phyloP scores from a whole-genome alignment of 2,113 vertebrate species.

The Pholis gunnellus region DNA sequence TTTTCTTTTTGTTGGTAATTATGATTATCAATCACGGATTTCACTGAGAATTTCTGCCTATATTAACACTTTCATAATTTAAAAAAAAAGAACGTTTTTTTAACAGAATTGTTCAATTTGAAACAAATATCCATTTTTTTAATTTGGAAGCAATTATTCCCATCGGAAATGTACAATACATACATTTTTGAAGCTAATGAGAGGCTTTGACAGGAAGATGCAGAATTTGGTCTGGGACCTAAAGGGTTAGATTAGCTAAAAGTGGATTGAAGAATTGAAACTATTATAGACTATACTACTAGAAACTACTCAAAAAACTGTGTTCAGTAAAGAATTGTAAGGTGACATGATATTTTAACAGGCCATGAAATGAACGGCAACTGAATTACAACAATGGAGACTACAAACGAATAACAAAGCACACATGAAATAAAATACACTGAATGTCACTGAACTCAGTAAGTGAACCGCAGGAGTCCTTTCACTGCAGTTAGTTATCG shows the following conservation, averaged over 20 bases:
- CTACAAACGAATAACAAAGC: not conserved
- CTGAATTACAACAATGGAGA: too few species aligned
- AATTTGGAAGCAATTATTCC: not conserved
- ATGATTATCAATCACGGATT: not conserved
- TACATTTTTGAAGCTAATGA: not conserved
- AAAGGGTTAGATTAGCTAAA: not conserved
- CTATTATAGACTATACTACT: too few species aligned
- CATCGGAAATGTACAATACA: not conserved
- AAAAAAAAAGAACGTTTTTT: not conserved
- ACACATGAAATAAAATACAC: not conserved
- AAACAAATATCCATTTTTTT: not conserved
- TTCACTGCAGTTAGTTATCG: constrained; percentile 30
- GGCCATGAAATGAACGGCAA: not conserved
- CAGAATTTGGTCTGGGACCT: not conserved
- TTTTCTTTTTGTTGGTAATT: not conserved
- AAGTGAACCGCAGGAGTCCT: constrained; percentile 16
- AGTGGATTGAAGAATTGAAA: not conserved
- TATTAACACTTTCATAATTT: not conserved
- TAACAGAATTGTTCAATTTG: not conserved
- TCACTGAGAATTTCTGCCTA: not conserved
- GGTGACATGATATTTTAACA: not conserved
- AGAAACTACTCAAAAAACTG: not conserved
- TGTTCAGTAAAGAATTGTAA: not conserved
- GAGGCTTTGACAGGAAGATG: not conserved
- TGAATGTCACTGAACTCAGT: not conserved